phyloP scores from a whole-genome alignment of 92 coral and sea anemone species.

The Zoanthus sansibaricus region DNA sequence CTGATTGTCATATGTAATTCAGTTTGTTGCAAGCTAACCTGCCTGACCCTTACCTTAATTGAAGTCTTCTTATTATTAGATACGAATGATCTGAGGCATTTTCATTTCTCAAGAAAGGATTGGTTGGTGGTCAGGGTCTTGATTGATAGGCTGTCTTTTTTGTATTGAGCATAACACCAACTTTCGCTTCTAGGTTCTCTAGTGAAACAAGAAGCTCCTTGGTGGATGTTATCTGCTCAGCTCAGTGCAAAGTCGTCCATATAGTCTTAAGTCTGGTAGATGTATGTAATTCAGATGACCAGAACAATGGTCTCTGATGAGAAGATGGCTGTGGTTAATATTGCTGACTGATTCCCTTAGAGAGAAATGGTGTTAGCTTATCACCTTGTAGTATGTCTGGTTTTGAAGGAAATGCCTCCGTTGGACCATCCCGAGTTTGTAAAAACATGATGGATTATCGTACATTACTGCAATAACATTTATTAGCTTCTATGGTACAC shows the following conservation, averaged over 20 bases:
- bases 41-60: too few species aligned
- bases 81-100: too few species aligned
- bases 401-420: neutral
- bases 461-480: neutral
- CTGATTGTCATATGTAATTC: too few species aligned
- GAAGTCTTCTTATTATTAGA: too few species aligned
- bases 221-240: neutral
- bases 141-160: neutral
- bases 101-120: too few species aligned
- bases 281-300: neutral
- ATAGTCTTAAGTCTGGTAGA: neutral
- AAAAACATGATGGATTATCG: neutral
- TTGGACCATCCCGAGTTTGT: neutral
- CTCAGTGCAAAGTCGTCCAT: neutral
- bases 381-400: neutral
- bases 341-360: neutral
- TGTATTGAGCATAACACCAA: neutral
- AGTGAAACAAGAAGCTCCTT: neutral
- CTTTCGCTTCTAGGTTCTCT: neutral
- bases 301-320: neutral
- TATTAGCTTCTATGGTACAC: neutral
- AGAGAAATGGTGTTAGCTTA: neutral
- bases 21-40: too few species aligned
- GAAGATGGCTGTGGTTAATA: neutral
- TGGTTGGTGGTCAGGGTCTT: too few species aligned